Base-by-base conservation (phyloP, 1,140 invertebrate species). In the Hycleus cichorii region DNA sequence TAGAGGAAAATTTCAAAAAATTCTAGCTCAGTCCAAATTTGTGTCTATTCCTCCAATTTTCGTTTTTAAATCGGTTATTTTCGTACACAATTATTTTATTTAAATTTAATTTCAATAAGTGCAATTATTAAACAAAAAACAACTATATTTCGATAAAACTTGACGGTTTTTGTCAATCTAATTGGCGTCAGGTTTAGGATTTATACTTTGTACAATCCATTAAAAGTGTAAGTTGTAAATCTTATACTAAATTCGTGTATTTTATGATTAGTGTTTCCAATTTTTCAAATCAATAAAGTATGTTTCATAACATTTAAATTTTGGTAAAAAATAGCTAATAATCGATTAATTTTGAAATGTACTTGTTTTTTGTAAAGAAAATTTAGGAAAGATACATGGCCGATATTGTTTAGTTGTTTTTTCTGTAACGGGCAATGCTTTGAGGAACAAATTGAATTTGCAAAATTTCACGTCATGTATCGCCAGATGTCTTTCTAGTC, bases 221-320 rank as follows among this genome's bases (percentile, higher is more conserved):
- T 32, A 32, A 32, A 38, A 25, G 52, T 60, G 52, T 60, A 58
- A 58, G 47, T 57, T 58, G 45, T 47, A 43, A 61, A 58, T 39
- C 38, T 47, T 32, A 32, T 32, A 32, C 25, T 24, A 60, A 45
- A 54, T 64, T 51, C 44, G 52, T 64, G 63, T 64, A 59, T 64
- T 64, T 62, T 62, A 59, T 18, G 18, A 18, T 60, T 63, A 61
- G 47, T 59, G 59, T 61, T 62, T 61, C 52, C 47, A 54, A 44
- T 39, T 57, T 60, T 49, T 26, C 27, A 32, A 32, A 32, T 32
- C 32, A 32, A 32, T 39, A 53, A 54, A 51, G 52, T 62, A 60
- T 49, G 47, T 57, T 60, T 57, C 57, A 46, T 45, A 53, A 64
- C 55, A 57, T 38, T 44, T 18, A 18, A 32, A 32, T 32, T 32